Evolutionary conservation across 2,797 vertebrate species (phyloP).

Genomic region (Emydoidea blandingii): DNA sequence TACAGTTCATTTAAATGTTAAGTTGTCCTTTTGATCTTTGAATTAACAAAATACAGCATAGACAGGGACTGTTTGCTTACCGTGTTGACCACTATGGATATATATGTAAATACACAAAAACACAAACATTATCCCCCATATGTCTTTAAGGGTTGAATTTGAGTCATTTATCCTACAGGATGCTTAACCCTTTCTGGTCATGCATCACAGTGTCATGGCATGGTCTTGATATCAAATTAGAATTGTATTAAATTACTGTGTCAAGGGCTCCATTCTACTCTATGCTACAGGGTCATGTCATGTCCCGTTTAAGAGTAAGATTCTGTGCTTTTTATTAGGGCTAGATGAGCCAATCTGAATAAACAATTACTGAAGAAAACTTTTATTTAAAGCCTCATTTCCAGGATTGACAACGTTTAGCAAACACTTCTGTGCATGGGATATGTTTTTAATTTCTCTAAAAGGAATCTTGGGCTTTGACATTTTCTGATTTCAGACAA

Average conservation of each 20-base stretch:
- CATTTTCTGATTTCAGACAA: background rate
- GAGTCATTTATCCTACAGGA: too few relatives aligned
- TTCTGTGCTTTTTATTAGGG: background rate
- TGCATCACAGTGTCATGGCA: too few relatives aligned
- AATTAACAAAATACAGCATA: too few relatives aligned
- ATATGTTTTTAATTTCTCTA: background rate
- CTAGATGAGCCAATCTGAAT: background rate
- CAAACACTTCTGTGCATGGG: background rate
- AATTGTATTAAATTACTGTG: background rate
- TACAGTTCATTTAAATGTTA: too few relatives aligned
- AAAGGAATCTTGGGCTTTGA: background rate
- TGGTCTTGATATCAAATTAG: background rate
- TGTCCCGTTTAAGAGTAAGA: fast-evolving
- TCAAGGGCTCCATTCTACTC: fast-evolving
- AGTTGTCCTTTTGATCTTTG: too few relatives aligned
- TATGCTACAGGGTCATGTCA: background rate
- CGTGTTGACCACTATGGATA: too few relatives aligned
- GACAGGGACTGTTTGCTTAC: too few relatives aligned
- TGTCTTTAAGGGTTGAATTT: too few relatives aligned
- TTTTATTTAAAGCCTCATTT: background rate
- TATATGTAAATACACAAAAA: too few relatives aligned
- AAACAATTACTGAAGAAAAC: background rate
- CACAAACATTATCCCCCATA: too few relatives aligned
- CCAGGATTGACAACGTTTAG: background rate
- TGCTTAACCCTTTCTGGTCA: too few relatives aligned